Base-by-base conservation (phyloP, 2,113 vertebrate genomes). In the Aegithalos caudatus region DNA sequence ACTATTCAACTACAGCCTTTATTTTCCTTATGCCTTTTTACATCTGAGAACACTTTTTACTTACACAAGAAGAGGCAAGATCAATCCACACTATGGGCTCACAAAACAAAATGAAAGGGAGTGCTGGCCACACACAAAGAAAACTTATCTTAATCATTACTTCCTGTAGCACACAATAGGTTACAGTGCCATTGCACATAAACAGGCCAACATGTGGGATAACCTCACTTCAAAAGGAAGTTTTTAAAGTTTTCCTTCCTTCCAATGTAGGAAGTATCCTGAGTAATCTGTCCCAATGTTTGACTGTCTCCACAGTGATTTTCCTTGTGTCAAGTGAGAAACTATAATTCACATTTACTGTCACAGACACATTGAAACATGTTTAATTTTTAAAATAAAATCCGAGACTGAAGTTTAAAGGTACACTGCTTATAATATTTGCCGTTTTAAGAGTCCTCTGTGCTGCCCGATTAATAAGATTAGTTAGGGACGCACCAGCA, bases 381-480 rank as follows among this genome's bases (percentile, higher is more conserved):
- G 4, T 44, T 81, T 79, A 25, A 38, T 53, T 60, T 51, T 37
- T 18, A 12, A 64, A 78, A 3, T 38, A 44, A 91, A 37, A 91
- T 47, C 10, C 0, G 0, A 80, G 21, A 54, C 1, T 1, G 4
- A 88, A 35, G 9, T 53, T 45, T 44, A 51, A 42, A 84, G 31
- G 12, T 28, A 16, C 12, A 12, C 8, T 40, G 12, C 21, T 81
- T 29, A 47, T 1, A 53, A 9, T 12, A 85, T 16, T 47, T n/a
- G 27, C 9, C 16, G 7, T 51, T 90, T 77, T 65, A 44, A 70
- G 27, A 73, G 67, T 33, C 5, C 22, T 37, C 9, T n/a, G 4
- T 11, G 25, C 12, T 6, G 1, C 1, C 56, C 15, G 0, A 18
- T 5, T 18, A 53, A 37, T 6, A n/a, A n/a, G 42, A 33, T 11